A percentile compares a stretch with the other conserved stretches of the same genome.
Evolutionary conservation across 2,797 vertebrate species (phyloP).

Genomic region (Adelosebastes latens): DNA sequence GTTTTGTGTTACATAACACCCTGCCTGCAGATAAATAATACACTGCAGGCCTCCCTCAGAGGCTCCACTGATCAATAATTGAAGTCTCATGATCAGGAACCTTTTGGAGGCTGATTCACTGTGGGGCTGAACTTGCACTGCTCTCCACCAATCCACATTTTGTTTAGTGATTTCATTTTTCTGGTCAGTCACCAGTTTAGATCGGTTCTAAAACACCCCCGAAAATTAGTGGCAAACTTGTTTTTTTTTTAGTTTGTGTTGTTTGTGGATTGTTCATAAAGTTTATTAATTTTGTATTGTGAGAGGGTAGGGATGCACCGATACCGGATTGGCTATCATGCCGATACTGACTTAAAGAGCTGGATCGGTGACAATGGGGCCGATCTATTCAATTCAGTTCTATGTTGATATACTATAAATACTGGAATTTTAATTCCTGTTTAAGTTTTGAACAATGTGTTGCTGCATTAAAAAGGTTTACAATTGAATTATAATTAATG

Average conservation of each 20-base stretch:
- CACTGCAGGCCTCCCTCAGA: constrained; percentile 8
- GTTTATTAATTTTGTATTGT: background rate
- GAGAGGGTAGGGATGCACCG: background rate
- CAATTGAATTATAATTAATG: too few species aligned
- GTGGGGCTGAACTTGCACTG: background rate
- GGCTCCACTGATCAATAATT: constrained; percentile 50
- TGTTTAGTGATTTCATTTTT: background rate
- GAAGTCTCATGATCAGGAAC: constrained; percentile 36
- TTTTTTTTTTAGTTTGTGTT: background rate
- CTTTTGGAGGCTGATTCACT: background rate
- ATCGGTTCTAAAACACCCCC: background rate
- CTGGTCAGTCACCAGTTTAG: background rate
- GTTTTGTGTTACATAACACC: constrained; percentile 26
- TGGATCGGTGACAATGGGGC: too few species aligned
- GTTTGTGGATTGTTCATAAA: background rate
- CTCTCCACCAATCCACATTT: background rate
- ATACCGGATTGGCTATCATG: too few species aligned
- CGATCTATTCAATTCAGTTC: too few species aligned
- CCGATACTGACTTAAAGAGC: too few species aligned
- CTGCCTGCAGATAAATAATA: constrained; percentile 30
- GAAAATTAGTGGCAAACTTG: background rate
- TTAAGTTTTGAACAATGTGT: too few species aligned
- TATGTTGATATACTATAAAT: too few species aligned
- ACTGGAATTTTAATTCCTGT: too few species aligned
- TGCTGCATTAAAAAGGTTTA: too few species aligned